Evolutionary conservation across 2,888 invertebrate genomes (phyloP).

Genomic region (Scotopteryx bipunctaria): DNA sequence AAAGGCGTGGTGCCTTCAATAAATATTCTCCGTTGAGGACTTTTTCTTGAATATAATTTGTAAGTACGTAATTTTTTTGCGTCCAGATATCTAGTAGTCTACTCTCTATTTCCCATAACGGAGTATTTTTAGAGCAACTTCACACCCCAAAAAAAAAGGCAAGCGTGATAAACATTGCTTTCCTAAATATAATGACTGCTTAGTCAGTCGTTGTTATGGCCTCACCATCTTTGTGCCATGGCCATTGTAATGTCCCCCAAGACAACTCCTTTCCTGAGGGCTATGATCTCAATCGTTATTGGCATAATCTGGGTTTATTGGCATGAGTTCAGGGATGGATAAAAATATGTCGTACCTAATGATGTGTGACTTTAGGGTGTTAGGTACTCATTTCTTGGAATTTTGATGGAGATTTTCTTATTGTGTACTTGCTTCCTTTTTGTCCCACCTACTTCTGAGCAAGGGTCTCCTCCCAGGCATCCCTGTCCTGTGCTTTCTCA

Average conservation of each 20-base stretch:
- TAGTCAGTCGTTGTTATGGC: background rate
- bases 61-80: no score
- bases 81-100: no score
- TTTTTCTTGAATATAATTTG: background rate
- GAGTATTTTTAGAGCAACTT: no score
- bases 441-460: no score
- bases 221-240: conserved; percentile 2
- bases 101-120: no score
- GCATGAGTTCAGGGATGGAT: background rate
- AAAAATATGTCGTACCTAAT: background rate
- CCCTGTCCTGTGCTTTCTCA: no score
- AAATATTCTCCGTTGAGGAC: no score
- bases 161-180: background rate
- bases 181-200: background rate
- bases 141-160: no score
- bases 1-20: no score
- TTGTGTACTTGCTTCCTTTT: no score
- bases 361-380: background rate
- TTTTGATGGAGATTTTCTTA: background rate
- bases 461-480: no score
- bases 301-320: conserved; percentile 24
- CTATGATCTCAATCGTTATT: conserved; percentile 21
- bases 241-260: conserved; percentile 19
- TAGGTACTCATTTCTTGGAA: no score
- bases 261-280: conserved; percentile 13